Percentiles rank a stretch among this genome's conserved stretches.
phyloP scores from a whole-genome alignment of 2,113 vertebrate genomes.

The Gavia stellata region DNA sequence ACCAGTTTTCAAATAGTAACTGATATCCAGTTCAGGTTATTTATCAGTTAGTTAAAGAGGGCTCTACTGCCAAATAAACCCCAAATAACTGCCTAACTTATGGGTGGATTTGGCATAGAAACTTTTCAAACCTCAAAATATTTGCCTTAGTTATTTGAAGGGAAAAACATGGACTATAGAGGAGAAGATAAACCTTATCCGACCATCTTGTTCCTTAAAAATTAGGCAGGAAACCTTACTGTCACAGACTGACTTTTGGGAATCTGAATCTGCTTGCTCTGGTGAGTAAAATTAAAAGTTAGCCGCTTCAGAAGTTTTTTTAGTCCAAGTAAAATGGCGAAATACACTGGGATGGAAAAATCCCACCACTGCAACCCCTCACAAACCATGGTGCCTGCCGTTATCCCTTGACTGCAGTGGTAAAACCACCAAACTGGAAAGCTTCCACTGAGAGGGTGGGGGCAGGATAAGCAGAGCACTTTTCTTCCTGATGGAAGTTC shows the following conservation, averaged over 20 bases:
- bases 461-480: not conserved
- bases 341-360: not conserved
- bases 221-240: not conserved
- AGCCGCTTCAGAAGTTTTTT: not conserved
- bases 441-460: not conserved
- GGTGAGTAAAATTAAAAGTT: not conserved
- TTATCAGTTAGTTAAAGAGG: not conserved
- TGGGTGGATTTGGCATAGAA: not conserved
- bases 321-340: not conserved
- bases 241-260: not conserved
- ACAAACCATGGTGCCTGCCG: not conserved
- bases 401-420: not conserved
- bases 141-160: not conserved
- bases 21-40: not conserved
- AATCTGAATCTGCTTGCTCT: not conserved
- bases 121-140: not conserved
- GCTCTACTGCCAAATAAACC: not conserved
- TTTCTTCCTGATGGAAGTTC: not conserved
- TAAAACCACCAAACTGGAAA: not conserved
- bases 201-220: not conserved
- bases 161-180: not conserved
- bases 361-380: not conserved
- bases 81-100: not conserved
- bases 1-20: not conserved
- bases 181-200: not conserved